Evolutionary conservation across 1,140 invertebrate species (phyloP).

Genomic region (Zaprionus gabonicus): DNA sequence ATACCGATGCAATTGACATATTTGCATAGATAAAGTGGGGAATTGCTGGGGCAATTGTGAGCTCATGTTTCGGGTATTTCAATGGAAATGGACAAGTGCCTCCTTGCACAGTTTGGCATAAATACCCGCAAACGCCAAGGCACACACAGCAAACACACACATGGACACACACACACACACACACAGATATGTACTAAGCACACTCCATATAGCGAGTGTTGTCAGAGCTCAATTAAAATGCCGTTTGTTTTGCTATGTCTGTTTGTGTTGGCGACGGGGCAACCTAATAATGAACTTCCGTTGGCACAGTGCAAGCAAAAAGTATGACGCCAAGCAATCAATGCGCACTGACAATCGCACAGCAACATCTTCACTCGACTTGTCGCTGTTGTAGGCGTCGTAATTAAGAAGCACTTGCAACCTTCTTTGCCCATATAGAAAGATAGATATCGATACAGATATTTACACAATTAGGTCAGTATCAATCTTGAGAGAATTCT

Average conservation of each 20-base stretch:
- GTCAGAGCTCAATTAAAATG: conserved; percentile 69
- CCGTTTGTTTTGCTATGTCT: conserved; percentile 59
- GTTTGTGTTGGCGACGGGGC: conserved; percentile 25
- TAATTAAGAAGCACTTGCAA: conserved; percentile 30
- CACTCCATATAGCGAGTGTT: conserved; percentile 16
- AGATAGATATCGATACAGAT: background rate
- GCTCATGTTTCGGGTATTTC: conserved; percentile 49
- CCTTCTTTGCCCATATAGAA: background rate
- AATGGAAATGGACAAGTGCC: conserved; percentile 28
- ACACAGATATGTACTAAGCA: conserved; percentile 20
- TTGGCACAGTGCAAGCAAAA: conserved; percentile 52
- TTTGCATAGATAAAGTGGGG: conserved; percentile 12
- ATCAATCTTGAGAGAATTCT: background rate
- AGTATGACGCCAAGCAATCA: conserved; percentile 74
- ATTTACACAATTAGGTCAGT: background rate
- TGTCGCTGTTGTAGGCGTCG: conserved; percentile 30
- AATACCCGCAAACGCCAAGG: conserved; percentile 25
- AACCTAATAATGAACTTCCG: conserved; percentile 72
- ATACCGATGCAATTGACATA: conserved; percentile 2
- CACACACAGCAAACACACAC: background rate
- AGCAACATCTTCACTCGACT: conserved; percentile 33
- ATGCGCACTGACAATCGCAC: conserved; percentile 15
- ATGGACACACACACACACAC: conserved; percentile 1
- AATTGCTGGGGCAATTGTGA: conserved; percentile 19
- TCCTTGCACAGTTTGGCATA: conserved; percentile 39